phyloP scores from a whole-genome alignment of 2,888 invertebrate genomes.

The Lepidocyrtoides sp. region DNA sequence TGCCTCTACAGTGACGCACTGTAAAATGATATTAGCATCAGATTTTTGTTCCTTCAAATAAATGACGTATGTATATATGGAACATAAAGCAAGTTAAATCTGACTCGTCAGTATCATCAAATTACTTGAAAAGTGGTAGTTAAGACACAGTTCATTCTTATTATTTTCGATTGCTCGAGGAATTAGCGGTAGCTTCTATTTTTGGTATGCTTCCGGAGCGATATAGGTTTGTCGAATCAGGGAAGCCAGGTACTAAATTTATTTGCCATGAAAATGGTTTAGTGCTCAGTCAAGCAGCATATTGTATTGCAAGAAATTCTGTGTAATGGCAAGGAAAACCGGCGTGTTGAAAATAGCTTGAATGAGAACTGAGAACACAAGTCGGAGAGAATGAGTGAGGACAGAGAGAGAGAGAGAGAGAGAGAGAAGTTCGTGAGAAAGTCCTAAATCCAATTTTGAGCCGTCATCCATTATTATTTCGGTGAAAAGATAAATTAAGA shows the following conservation, averaged over 20 bases:
- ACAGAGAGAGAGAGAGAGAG: conserved; percentile 1
- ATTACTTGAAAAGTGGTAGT: neutral
- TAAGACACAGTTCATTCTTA: neutral
- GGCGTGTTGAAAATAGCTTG: neutral
- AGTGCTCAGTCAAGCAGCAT: conserved; percentile 9
- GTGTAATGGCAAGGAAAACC: conserved; percentile 25
- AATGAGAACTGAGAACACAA: conserved; percentile 3
- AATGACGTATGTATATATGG: neutral
- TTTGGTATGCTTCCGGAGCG: neutral
- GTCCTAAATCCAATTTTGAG: conserved; percentile 76
- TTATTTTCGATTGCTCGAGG: neutral
- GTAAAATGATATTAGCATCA: neutral
- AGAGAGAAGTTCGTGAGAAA: conserved; percentile 70
- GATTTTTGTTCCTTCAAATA: neutral
- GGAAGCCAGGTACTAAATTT: neutral
- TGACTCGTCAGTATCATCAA: neutral
- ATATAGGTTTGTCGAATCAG: neutral
- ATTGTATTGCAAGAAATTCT: neutral
- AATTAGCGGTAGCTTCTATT: neutral
- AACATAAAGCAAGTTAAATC: neutral
- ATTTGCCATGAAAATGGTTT: neutral
- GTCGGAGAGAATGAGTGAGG: neutral
- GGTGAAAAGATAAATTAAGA: conserved; percentile 77
- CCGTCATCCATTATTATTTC: conserved; percentile 77
- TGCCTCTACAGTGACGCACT: neutral